Percentiles rank a stretch among this genome's conserved stretches.
phyloP scores from a whole-genome alignment of 92 coral and sea anemone species.

The Epizoanthus rinbou region DNA sequence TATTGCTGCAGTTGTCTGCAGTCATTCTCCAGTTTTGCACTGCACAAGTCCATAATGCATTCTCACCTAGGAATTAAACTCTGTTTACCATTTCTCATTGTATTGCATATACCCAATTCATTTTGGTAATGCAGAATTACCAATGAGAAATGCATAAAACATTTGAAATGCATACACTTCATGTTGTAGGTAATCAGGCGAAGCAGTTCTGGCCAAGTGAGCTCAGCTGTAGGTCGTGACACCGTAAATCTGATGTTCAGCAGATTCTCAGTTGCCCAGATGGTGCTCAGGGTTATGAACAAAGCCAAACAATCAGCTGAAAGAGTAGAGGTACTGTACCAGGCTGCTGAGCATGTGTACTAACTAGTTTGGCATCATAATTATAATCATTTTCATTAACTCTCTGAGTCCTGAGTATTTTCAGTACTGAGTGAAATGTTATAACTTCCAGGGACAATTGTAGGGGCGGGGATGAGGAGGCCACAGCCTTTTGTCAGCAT shows the following conservation, averaged over 20 bases:
- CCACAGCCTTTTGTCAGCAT: too few species aligned
- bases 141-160: background rate
- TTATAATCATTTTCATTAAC: too few species aligned
- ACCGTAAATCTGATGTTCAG: background rate
- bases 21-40: too few species aligned
- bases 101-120: background rate
- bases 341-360: background rate
- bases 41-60: too few species aligned
- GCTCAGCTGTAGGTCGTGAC: constrained; percentile 16
- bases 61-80: too few species aligned
- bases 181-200: background rate
- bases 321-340: constrained; percentile 52
- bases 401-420: too few species aligned
- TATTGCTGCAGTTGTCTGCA: too few species aligned
- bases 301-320: constrained; percentile 34
- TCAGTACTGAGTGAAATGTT: too few species aligned
- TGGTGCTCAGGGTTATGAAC: constrained; percentile 5
- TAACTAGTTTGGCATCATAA: background rate
- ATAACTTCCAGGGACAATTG: too few species aligned
- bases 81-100: too few species aligned
- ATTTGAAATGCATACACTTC: background rate
- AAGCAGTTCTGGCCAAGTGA: background rate
- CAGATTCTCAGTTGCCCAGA: constrained; percentile 14
- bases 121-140: background rate
- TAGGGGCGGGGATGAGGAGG: too few species aligned